Percentiles rank a stretch among this genome's conserved stretches.
These are phyloP conservation scores for Brassicogethes aeneus DNA, from an alignment of 2,888 invertebrate genomes.

Conservation along the genomic window DNA sequence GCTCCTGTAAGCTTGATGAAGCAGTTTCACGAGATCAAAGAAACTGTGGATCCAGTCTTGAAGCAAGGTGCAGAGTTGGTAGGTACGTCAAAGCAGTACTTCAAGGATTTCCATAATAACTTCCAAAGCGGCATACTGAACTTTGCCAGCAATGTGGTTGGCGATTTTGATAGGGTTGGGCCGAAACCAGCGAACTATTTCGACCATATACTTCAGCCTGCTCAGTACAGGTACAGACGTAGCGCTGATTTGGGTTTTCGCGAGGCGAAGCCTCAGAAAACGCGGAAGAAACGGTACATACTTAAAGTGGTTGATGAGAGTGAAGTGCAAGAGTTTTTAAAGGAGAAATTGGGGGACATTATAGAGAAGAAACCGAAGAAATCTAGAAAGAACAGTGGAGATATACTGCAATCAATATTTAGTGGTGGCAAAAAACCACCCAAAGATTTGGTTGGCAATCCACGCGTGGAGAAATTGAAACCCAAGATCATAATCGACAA, in stretches of 20 bases:
- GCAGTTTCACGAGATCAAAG: slow-evolving; percentile 27
- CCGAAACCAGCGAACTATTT: slow-evolving; percentile 9
- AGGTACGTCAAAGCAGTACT: slow-evolving; percentile 28
- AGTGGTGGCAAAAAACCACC: slow-evolving; percentile 3
- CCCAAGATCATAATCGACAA: slow-evolving; percentile 32
- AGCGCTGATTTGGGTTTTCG: slow-evolving; percentile 7
- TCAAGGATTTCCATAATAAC: slow-evolving; percentile 30
- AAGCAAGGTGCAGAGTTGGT: slow-evolving; percentile 30
- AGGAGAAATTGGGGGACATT: slow-evolving; percentile 24
- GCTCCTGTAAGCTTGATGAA: slow-evolving; percentile 30
- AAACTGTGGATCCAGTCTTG: slow-evolving; percentile 29
- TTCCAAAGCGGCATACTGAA: slow-evolving; percentile 30
- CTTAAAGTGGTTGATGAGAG: slow-evolving; percentile 31
- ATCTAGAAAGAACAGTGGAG: neutral
- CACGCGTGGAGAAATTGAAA: slow-evolving; percentile 24
- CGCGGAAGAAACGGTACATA: slow-evolving; percentile 27
- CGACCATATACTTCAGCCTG: slow-evolving; percentile 8
- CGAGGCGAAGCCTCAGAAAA: slow-evolving; percentile 9
- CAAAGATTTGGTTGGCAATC: slow-evolving; percentile 8
- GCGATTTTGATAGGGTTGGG: slow-evolving; percentile 24
- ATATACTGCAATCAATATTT: slow-evolving; percentile 5
- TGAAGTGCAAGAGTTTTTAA: slow-evolving; percentile 29
- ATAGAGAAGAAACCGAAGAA: neutral
- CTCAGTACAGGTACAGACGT: slow-evolving; percentile 17
- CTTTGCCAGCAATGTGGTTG: slow-evolving; percentile 30